A percentile compares a stretch with the other conserved stretches of the same genome.
phyloP scores from a whole-genome alignment of 2,888 invertebrate genomes.

The Volucella inflata region DNA sequence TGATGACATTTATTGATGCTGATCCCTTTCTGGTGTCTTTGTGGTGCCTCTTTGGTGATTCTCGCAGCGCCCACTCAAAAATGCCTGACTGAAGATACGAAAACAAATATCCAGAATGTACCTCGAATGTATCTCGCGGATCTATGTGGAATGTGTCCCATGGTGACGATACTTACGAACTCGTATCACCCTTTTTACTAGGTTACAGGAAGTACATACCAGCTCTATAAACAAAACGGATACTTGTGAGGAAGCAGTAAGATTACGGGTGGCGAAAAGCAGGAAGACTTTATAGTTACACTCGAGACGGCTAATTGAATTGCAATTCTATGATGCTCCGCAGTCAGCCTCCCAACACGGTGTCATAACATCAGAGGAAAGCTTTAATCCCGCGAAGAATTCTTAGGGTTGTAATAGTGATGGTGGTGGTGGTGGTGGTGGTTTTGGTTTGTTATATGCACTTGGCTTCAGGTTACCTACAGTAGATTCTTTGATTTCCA shows the following conservation, averaged over 20 bases:
- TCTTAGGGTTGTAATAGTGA: background rate
- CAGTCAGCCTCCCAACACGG: background rate
- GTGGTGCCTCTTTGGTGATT: too few relatives aligned
- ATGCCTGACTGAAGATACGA: constrained; percentile 9
- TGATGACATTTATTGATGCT: constrained; percentile 67
- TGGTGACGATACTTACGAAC: constrained; percentile 10
- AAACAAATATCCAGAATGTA: constrained; percentile 28
- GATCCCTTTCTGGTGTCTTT: constrained; percentile 16
- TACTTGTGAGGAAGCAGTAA: background rate
- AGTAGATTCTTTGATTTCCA: constrained; percentile 14
- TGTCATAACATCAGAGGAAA: constrained; percentile 32
- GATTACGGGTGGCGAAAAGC: background rate
- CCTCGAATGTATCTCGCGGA: too few relatives aligned
- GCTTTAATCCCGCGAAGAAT: constrained; percentile 26
- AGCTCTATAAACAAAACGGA: background rate
- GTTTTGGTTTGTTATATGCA: constrained; percentile 17
- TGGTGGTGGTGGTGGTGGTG: constrained; percentile 2
- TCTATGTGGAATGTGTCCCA: constrained; percentile 28
- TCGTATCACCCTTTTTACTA: constrained; percentile 40
- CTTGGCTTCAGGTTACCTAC: constrained; percentile 16
- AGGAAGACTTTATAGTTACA: constrained; percentile 18
- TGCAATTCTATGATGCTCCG: constrained; percentile 24
- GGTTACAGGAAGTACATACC: constrained; percentile 64
- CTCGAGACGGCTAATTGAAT: constrained; percentile 56
- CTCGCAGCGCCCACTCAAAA: constrained; percentile 46